Evolutionary conservation across 2,888 invertebrate genomes (phyloP).

Genomic region (Plebejus anna): DNA sequence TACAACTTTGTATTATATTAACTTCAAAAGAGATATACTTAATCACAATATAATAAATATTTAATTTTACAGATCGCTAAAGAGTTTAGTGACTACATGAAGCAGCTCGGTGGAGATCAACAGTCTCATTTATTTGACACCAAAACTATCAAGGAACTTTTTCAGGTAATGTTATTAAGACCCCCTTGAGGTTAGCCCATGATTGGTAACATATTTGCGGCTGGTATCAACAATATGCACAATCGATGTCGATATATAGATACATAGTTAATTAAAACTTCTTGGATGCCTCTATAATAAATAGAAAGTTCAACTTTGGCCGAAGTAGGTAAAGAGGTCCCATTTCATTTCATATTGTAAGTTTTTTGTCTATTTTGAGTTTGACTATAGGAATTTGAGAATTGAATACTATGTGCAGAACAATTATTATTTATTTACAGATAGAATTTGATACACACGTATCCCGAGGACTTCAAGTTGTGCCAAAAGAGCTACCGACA

Average conservation of each 20-base stretch:
- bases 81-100: slow-evolving; percentile 73
- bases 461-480: slow-evolving; percentile 73
- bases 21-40: neutral
- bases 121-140: slow-evolving; percentile 71
- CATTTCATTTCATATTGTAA: too few relatives aligned
- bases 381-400: too few relatives aligned
- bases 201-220: neutral
- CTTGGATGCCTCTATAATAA: too few relatives aligned
- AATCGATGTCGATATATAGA: too few relatives aligned
- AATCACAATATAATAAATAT: too few relatives aligned
- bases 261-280: too few relatives aligned
- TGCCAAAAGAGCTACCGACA: slow-evolving; percentile 79
- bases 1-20: neutral
- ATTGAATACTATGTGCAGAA: too few relatives aligned
- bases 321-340: too few relatives aligned
- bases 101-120: slow-evolving; percentile 69
- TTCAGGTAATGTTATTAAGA: slow-evolving; percentile 53
- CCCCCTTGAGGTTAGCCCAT: neutral
- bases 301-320: too few relatives aligned
- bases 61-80: slow-evolving; percentile 59
- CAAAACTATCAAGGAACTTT: slow-evolving; percentile 71
- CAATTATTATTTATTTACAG: slow-evolving; percentile 45
- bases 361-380: too few relatives aligned
- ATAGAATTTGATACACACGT: slow-evolving; percentile 80
- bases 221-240: too few relatives aligned